A percentile compares a stretch with the other conserved stretches of the same genome.
Conservation (phyloP, 2,797 vertebrate species). For the Tokudaia muenninki region DNA sequence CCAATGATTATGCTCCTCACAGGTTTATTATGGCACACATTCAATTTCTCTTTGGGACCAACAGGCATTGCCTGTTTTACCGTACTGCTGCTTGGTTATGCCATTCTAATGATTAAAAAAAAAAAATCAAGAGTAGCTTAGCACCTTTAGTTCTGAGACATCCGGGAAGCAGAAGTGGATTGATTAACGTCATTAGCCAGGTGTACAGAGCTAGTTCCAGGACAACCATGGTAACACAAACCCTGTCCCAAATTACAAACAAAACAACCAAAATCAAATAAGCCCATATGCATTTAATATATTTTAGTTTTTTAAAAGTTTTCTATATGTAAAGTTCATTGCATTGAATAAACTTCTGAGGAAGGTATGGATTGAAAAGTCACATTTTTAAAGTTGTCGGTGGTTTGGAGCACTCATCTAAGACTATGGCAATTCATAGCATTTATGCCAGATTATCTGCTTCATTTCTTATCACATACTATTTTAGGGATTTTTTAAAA, state of each 20-base stretch:
- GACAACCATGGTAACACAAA: too few species aligned
- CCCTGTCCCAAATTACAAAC: background rate
- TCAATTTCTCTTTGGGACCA: background rate
- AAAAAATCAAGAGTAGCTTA: background rate
- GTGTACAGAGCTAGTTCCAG: background rate
- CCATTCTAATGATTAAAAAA: background rate
- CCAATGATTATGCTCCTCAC: background rate
- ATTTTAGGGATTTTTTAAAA: background rate
- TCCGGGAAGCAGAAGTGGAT: background rate
- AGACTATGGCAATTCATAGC: constrained; percentile 17
- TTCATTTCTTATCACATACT: background rate
- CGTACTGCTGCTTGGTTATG: background rate
- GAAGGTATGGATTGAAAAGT: constrained; percentile 17
- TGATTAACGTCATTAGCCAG: background rate
- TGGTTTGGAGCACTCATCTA: background rate
- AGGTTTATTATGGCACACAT: background rate
- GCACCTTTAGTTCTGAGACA: background rate
- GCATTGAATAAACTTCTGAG: background rate
- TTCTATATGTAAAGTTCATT: background rate
- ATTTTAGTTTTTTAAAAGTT: constrained; percentile 10
- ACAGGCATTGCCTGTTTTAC: background rate
- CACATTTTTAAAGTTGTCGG: background rate
- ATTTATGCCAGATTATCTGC: background rate
- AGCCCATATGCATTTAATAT: background rate
- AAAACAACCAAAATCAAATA: background rate